These are phyloP conservation scores for Tragelaphus buxtoni DNA, from an alignment of 2,113 vertebrate species.

Conservation along the genomic window DNA sequence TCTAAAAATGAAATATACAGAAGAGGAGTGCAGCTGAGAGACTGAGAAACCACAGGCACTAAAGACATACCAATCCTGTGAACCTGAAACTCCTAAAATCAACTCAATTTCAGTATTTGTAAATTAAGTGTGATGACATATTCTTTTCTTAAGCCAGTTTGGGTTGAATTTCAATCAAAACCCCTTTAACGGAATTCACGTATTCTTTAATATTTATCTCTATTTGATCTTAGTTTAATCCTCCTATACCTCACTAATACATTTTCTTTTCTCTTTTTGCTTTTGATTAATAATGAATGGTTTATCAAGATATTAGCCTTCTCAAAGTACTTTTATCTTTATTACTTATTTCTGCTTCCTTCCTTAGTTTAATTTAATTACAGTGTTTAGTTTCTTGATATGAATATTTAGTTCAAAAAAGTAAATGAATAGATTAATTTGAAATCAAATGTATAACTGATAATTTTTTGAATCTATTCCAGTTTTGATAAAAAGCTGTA, in stretches of 20 bases:
- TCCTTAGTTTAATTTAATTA: too few species aligned
- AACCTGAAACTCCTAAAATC: not conserved
- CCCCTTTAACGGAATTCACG: not conserved
- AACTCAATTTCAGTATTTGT: not conserved
- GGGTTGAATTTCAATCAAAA: not conserved
- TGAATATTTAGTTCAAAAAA: too few species aligned
- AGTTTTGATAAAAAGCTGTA: too few species aligned
- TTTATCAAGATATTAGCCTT: conserved; percentile 2
- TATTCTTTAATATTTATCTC: conserved; percentile 29
- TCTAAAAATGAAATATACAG: not conserved
- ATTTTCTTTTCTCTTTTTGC: conserved; percentile 32
- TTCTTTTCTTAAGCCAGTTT: not conserved
- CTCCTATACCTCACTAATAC: not conserved
- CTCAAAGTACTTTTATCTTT: conserved; percentile 42
- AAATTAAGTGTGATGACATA: not conserved
- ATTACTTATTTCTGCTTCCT: conserved; percentile 20
- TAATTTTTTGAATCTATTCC: too few species aligned
- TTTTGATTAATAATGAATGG: not conserved
- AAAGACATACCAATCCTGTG: not conserved
- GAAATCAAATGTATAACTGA: too few species aligned
- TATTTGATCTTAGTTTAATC: conserved; percentile 33
- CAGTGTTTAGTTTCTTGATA: too few species aligned
- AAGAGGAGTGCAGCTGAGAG: not conserved
- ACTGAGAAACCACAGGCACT: not conserved
- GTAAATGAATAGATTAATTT: too few species aligned